phyloP scores from a whole-genome alignment of 2,113 vertebrate species.

The Chamaea fasciata region DNA sequence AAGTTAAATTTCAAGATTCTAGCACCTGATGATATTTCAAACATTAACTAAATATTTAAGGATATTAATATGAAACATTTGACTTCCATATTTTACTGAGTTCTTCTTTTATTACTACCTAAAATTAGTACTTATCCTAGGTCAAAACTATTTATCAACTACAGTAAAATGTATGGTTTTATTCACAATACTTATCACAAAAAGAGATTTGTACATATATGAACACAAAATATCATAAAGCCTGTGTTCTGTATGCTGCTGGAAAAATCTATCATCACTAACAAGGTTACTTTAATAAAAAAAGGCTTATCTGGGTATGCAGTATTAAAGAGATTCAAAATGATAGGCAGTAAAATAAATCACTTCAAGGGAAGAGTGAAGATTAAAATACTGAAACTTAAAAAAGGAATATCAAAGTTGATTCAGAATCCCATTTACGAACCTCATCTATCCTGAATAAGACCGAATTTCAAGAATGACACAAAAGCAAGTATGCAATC shows the following conservation, averaged over 20 bases:
- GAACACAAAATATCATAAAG: constrained; percentile 34
- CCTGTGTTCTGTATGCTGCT: background rate
- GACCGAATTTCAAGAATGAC: background rate
- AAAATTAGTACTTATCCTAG: background rate
- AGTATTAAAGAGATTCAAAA: constrained; percentile 50
- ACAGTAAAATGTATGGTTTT: background rate
- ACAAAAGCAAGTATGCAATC: background rate
- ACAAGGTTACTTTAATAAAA: constrained; percentile 41
- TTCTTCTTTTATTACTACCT: background rate
- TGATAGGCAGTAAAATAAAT: constrained; percentile 32
- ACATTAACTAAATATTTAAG: background rate
- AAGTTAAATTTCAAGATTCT: background rate
- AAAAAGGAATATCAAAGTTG: background rate
- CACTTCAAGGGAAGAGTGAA: constrained; percentile 14
- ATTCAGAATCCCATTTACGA: background rate
- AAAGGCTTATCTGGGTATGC: background rate
- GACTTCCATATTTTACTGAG: background rate
- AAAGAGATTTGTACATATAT: background rate
- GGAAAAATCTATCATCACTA: constrained; percentile 48
- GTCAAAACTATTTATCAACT: background rate
- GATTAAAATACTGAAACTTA: background rate
- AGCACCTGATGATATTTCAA: background rate
- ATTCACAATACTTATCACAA: constrained; percentile 27
- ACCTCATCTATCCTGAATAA: background rate
- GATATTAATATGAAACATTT: background rate